Percentiles rank a stretch among this genome's conserved stretches.
These are phyloP conservation scores for Apis cerana DNA, from an alignment of 1,140 invertebrate genomes.

Conservation along the genomic window DNA sequence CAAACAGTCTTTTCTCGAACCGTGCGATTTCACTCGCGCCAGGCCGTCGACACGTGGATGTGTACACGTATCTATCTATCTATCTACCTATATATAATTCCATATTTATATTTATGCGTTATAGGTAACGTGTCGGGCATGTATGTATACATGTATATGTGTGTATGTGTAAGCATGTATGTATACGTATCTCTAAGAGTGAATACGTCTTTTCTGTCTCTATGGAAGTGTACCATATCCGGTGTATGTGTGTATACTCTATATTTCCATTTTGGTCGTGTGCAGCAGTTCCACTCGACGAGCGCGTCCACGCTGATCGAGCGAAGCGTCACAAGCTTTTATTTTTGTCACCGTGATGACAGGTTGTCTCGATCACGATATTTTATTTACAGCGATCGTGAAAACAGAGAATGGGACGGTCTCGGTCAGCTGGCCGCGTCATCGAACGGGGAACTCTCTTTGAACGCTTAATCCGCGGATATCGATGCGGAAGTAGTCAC, in stretches of 20 bases:
- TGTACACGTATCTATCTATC: constrained; percentile 35
- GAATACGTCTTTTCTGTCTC: background rate
- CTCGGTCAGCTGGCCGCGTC: constrained; percentile 39
- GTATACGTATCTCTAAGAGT: background rate
- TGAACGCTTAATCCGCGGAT: constrained; percentile 1
- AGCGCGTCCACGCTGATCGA: constrained; percentile 48
- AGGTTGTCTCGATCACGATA: constrained; percentile 12
- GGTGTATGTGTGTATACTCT: constrained; percentile 3
- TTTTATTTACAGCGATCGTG: constrained; percentile 49
- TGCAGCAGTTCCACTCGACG: constrained; percentile 39
- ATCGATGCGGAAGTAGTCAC: constrained; percentile 1
- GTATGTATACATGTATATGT: background rate
- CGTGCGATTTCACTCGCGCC: constrained; percentile 46
- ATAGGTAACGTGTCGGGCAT: constrained; percentile 26
- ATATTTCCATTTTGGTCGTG: constrained; percentile 57
- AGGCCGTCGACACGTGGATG: constrained; percentile 44
- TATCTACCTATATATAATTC: constrained; percentile 34
- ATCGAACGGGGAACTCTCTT: constrained; percentile 44
- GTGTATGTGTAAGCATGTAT: background rate
- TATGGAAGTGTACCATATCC: too few relatives aligned
- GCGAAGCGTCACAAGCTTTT: constrained; percentile 42
- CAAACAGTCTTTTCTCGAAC: constrained; percentile 44
- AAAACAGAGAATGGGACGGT: background rate
- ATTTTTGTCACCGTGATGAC: constrained; percentile 45
- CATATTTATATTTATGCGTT: constrained; percentile 52